Conservation (phyloP, 2,888 invertebrate species). For the Cheilosia impressa region DNA sequence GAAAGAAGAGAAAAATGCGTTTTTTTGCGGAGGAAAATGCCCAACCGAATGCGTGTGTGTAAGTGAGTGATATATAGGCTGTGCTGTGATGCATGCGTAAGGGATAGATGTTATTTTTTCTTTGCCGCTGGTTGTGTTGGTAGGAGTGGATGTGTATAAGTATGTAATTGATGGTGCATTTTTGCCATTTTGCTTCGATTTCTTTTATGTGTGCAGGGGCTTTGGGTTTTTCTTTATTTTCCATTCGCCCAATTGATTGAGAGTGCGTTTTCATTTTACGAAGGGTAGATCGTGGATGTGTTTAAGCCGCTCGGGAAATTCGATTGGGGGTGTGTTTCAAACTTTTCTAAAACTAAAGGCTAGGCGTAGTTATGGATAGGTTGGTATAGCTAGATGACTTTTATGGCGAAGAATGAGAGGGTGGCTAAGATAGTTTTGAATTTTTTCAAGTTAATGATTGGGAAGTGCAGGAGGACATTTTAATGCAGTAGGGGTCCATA, state of each 20-base stretch:
- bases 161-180: conserved; percentile 71
- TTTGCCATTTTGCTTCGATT: conserved; percentile 50
- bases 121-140: conserved; percentile 43
- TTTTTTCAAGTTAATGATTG: conserved; percentile 9
- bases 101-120: conserved; percentile 51
- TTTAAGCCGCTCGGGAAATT: conserved; percentile 35
- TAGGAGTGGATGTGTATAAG: conserved; percentile 26
- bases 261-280: conserved; percentile 57
- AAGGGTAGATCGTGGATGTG: conserved; percentile 29
- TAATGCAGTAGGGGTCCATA: not conserved
- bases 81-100: conserved; percentile 72
- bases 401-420: not conserved
- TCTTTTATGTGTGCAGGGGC: conserved; percentile 32
- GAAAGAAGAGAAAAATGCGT: conserved; percentile 65
- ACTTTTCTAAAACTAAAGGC: conserved; percentile 8
- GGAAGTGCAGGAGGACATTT: not conserved
- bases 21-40: conserved; percentile 62
- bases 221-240: conserved; percentile 40
- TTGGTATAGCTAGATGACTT: not conserved
- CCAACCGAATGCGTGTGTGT: conserved; percentile 62
- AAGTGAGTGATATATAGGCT: conserved; percentile 63
- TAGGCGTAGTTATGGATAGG: not conserved
- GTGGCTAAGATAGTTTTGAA: not conserved
- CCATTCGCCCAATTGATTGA: conserved; percentile 73
- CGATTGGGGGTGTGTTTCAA: conserved; percentile 73